Conservation (phyloP, 1,140 invertebrate genomes). For the Uloborus diversus region DNA sequence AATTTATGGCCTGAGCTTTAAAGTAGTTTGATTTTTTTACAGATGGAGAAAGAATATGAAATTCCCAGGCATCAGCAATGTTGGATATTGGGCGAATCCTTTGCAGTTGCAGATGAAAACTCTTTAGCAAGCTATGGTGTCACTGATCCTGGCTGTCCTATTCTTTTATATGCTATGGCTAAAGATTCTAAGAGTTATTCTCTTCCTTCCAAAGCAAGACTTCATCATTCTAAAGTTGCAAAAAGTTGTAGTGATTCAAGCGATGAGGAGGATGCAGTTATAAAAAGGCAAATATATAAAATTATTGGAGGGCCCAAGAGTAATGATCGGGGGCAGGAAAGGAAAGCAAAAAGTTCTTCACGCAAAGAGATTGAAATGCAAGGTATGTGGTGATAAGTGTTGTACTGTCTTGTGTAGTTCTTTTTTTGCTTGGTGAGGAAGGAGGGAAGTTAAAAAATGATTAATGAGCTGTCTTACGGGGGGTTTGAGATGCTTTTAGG, state of each 20-base stretch:
- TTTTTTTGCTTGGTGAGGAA: too few relatives aligned
- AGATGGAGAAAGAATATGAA: conserved; percentile 75
- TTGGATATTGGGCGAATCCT: conserved; percentile 79
- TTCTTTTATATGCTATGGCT: conserved; percentile 72
- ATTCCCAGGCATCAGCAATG: conserved; percentile 77
- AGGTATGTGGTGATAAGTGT: too few relatives aligned
- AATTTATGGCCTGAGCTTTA: neutral
- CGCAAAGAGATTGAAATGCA: too few relatives aligned
- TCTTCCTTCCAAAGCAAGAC: neutral
- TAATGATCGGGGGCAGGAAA: too few relatives aligned
- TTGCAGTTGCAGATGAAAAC: conserved; percentile 73
- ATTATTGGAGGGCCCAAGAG: neutral
- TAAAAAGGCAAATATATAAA: neutral
- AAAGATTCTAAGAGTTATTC: conserved; percentile 16
- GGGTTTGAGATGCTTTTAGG: too few relatives aligned
- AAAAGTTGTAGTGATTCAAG: neutral
- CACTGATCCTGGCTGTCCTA: conserved; percentile 66
- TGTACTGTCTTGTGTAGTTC: too few relatives aligned
- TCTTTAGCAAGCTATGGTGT: conserved; percentile 72
- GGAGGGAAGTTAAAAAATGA: too few relatives aligned
- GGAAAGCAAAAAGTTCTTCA: too few relatives aligned
- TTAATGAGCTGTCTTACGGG: too few relatives aligned
- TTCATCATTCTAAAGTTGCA: neutral
- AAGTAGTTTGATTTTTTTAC: conserved; percentile 57
- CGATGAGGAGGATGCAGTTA: neutral